Percentiles rank a stretch among this genome's conserved stretches.
These are phyloP conservation scores for Timema cristinae DNA, from an alignment of 2,888 invertebrate genomes.

Conservation along the genomic window DNA sequence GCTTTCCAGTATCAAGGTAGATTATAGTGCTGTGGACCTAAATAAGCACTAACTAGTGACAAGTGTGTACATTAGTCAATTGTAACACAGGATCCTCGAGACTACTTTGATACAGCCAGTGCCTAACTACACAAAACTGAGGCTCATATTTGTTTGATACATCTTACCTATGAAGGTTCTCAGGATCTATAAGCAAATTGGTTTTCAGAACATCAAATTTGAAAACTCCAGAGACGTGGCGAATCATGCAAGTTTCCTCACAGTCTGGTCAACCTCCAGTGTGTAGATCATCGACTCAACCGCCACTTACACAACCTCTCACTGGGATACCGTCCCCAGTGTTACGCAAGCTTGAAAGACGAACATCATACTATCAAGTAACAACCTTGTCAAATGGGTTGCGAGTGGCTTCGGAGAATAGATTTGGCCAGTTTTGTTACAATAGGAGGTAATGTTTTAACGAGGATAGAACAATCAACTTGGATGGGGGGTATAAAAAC, in stretches of 20 bases:
- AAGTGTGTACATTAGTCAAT: no score
- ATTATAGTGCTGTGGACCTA: no score
- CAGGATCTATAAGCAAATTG: not conserved
- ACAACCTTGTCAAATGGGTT: conserved; percentile 91
- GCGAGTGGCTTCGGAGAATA: conserved; percentile 88
- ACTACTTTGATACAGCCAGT: no score
- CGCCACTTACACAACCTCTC: conserved; percentile 73
- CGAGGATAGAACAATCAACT: not conserved
- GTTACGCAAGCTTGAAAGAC: conserved; percentile 67
- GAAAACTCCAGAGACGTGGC: conserved; percentile 28
- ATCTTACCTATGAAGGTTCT: no score
- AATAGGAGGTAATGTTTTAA: conserved; percentile 69
- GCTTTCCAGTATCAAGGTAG: no score
- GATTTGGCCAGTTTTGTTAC: conserved; percentile 98
- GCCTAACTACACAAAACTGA: no score
- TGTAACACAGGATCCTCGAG: no score
- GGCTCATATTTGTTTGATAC: no score
- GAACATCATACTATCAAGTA: conserved; percentile 71
- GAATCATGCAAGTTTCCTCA: conserved; percentile 40
- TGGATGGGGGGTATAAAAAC: not conserved
- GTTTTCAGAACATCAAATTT: not conserved
- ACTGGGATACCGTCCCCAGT: conserved; percentile 67
- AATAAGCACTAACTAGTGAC: no score
- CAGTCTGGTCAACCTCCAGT: no score
- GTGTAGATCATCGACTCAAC: conserved; percentile 61